phyloP scores from a whole-genome alignment of 2,797 vertebrate genomes.

The Nannoperca obscura region DNA sequence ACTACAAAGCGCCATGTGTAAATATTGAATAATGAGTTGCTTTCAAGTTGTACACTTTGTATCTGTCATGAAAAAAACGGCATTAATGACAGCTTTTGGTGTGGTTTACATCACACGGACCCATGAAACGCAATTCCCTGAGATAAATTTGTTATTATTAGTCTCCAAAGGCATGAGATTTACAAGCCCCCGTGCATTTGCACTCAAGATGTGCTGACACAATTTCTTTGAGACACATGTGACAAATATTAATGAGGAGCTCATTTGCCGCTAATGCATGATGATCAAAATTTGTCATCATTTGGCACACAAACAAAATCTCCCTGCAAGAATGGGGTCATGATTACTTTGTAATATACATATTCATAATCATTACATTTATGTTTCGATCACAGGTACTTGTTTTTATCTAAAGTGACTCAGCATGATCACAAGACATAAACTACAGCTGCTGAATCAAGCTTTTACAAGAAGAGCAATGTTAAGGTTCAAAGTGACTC shows the following conservation, averaged over 20 bases:
- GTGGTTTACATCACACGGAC: conserved; percentile 81
- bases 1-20: conserved; percentile 84
- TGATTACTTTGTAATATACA: conserved; percentile 19
- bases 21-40: conserved; percentile 83
- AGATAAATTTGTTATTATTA: conserved; percentile 83
- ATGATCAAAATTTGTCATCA: conserved; percentile 47
- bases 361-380: conserved; percentile 5
- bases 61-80: conserved; percentile 66
- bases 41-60: conserved; percentile 82
- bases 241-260: conserved; percentile 68
- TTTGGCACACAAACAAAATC: conserved; percentile 39
- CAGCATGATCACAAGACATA: neutral
- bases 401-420: conserved; percentile 19
- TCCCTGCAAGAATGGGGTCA: neutral
- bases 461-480: neutral
- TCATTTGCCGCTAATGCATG: conserved; percentile 37
- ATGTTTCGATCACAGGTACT: conserved; percentile 17
- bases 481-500: neutral
- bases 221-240: conserved; percentile 62
- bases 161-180: conserved; percentile 74
- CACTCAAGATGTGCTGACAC: conserved; percentile 80
- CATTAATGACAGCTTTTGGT: conserved; percentile 84
- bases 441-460: conserved; percentile 8
- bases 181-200: conserved; percentile 75
- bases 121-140: conserved; percentile 70